These are phyloP conservation scores for Andrena trimmerana DNA, from an alignment of 2,888 invertebrate species.

Conservation along the genomic window DNA sequence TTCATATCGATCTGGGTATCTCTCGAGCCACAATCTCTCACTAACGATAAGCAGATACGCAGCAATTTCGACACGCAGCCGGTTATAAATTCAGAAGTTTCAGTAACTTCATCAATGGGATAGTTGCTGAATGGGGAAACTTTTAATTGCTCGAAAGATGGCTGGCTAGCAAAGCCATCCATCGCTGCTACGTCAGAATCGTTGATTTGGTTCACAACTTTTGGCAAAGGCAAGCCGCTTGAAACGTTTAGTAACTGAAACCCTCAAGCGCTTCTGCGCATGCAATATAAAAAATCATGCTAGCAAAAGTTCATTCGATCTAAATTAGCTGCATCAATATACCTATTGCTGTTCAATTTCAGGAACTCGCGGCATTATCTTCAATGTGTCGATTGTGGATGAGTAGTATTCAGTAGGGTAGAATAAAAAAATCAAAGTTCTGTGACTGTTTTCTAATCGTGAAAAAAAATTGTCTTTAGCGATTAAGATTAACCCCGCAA, in stretches of 20 bases:
- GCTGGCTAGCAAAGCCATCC: conserved; percentile 17
- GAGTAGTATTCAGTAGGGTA: too few species aligned
- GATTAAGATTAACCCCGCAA: too few species aligned
- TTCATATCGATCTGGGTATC: too few species aligned
- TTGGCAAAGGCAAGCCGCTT: conserved; percentile 29
- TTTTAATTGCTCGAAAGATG: conserved; percentile 48
- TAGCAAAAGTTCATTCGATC: neutral
- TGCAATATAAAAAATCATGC: neutral
- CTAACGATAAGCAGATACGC: neutral
- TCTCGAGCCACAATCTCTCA: too few species aligned
- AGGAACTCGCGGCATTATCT: too few species aligned
- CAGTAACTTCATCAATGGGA: neutral
- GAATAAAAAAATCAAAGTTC: too few species aligned
- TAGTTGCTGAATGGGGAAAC: conserved; percentile 23
- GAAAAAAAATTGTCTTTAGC: too few species aligned
- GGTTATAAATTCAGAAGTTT: neutral
- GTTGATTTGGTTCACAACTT: conserved; percentile 39
- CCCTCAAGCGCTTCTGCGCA: neutral
- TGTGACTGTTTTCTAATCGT: too few species aligned
- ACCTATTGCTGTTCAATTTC: too few species aligned
- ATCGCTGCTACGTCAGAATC: conserved; percentile 6
- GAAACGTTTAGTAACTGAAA: conserved; percentile 44
- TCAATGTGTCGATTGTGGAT: too few species aligned
- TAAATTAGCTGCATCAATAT: too few species aligned
- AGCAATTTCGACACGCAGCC: neutral